A percentile compares a stretch with the other conserved stretches of the same genome.
phyloP scores from a whole-genome alignment of 1,140 invertebrate genomes.

The Fopius arisanus region DNA sequence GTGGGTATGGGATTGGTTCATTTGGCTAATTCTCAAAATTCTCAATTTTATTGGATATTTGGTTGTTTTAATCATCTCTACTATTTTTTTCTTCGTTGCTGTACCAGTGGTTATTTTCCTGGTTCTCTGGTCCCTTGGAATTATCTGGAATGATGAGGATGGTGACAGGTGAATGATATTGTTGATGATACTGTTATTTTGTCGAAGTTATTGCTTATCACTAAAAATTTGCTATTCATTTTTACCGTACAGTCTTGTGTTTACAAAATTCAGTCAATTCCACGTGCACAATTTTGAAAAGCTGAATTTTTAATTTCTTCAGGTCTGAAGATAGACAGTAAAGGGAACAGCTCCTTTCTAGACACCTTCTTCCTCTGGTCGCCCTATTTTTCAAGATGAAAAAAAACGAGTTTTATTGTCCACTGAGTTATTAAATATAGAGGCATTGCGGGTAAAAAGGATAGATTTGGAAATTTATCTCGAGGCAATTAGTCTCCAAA shows the following conservation, averaged over 20 bases:
- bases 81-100: conserved; percentile 22
- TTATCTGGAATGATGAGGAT: not conserved
- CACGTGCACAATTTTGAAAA: conserved; percentile 2
- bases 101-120: conserved; percentile 23
- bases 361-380: not conserved
- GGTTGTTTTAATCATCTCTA: conserved; percentile 24
- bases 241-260: no score
- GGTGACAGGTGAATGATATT: not conserved
- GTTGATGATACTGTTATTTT: not conserved
- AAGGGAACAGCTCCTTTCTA: not conserved
- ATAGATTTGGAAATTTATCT: no score
- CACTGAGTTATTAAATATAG: not conserved
- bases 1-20: conserved; percentile 32
- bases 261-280: no score
- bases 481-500: no score
- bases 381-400: not conserved
- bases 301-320: not conserved
- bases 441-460: no score
- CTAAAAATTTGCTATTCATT: no score
- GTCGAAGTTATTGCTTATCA: no score
- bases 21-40: conserved; percentile 10
- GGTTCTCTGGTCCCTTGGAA: not conserved
- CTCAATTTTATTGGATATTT: conserved; percentile 31
- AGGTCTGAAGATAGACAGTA: not conserved
- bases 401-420: not conserved